Evolutionary conservation across 1,140 invertebrate species (phyloP).

Genomic region (Coboldia fuscipes): DNA sequence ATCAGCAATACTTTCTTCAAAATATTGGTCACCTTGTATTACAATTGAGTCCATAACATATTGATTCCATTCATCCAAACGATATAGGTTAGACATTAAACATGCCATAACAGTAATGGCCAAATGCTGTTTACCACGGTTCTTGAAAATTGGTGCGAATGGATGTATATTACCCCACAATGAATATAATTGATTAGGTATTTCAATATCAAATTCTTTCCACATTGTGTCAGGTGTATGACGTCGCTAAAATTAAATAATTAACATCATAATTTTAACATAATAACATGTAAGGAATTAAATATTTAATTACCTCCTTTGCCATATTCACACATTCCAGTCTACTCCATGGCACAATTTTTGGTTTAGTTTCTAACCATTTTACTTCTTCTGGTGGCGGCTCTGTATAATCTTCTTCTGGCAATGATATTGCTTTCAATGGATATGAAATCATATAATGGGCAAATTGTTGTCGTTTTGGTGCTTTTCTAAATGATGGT

Average conservation of each 20-base stretch:
- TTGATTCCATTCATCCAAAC: conserved; percentile 31
- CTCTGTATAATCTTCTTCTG: background rate
- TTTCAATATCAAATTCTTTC: conserved; percentile 37
- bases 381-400: conserved; percentile 9
- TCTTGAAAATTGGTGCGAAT: conserved; percentile 21
- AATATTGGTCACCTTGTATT: conserved; percentile 27
- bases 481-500: conserved; percentile 13
- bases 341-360: conserved; percentile 12
- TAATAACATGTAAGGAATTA: no score
- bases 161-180: conserved; percentile 32
- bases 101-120: conserved; percentile 28
- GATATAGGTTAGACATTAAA: conserved; percentile 29
- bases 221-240: no score
- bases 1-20: conserved; percentile 24
- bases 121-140: conserved; percentile 30
- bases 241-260: no score
- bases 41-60: conserved; percentile 33
- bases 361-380: conserved; percentile 13
- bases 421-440: no score
- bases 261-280: no score
- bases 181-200: conserved; percentile 32
- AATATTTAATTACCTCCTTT: no score
- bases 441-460: background rate
- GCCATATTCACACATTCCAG: conserved; percentile 8
- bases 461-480: conserved; percentile 4